Evolutionary conservation across 23 tunicate genomes (phyloP), one percentile per base, ranked within the genome.

Genomic region (Halocynthia aurantium): DNA sequence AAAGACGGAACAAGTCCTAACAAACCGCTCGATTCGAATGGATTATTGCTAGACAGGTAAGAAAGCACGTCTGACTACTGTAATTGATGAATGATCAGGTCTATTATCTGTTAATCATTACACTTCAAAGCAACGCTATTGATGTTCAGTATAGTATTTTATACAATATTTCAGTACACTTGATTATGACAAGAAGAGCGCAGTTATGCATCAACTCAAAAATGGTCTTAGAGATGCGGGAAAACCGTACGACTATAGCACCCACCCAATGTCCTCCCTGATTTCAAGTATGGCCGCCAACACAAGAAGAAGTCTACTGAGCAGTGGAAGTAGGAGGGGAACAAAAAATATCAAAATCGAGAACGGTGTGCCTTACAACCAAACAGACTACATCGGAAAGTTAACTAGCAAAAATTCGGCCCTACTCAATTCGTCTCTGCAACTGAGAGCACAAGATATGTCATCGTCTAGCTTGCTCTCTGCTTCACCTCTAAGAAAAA

Each of bases 301-400:
- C 19, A 74, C 22, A 15, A 74, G 56, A 54, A 52, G 78, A 53
- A 52, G 60, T 20, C 31, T 11, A 15, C 19, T 64, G 20, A 74
- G 22, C 62, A 54, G 31, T 64, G 13, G 19, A 5, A 54, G 40
- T 49, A 53, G 78, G 31, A 62, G 63, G 8, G 63, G 22, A 50
- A 15, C 78, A 44, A 74, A 74, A 74, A 10, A 22, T 8, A 8
- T 54, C 21, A 74, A 74, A 54, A 56, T 53, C 57, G 78, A 74
- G 2, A 54, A 53, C 40, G 63, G 22, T 6, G 10, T 54, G 8
- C 11, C 21, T 10, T 74, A 74, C 63, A n/a, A 65, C 22, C 19
- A 65, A 65, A 65, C 31, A 65, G 10, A 65, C 10, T 65, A 8
- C 15, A 65, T 65, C 31, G 19, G 70, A 6, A 65, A 65, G 31